Evolutionary conservation across 2,888 invertebrate genomes (phyloP).

Genomic region (Hermaeophaga mercurialis): DNA sequence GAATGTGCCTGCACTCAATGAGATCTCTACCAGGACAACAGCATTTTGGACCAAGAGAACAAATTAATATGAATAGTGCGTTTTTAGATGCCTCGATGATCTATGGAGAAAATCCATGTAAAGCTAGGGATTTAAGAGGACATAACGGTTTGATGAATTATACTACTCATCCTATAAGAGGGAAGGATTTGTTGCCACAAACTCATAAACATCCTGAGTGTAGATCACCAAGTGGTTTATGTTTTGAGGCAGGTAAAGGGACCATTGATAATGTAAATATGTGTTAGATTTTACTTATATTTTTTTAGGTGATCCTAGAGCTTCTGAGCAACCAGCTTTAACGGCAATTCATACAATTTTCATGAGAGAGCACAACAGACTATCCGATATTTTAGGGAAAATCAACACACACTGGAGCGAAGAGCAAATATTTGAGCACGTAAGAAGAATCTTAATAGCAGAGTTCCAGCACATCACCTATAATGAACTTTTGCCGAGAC

Average conservation of each 20-base stretch:
- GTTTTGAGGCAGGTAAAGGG: constrained; percentile 74
- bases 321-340: constrained; percentile 89
- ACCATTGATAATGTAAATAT: background rate
- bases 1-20: constrained; percentile 93
- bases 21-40: constrained; percentile 91
- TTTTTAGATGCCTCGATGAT: constrained; percentile 86
- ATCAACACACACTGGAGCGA: constrained; percentile 91
- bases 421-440: constrained; percentile 80
- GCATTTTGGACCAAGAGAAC: constrained; percentile 85
- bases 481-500: constrained; percentile 88
- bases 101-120: constrained; percentile 88
- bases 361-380: constrained; percentile 87
- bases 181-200: constrained; percentile 81
- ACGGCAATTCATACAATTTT: constrained; percentile 88
- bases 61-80: constrained; percentile 92
- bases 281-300: too few relatives aligned
- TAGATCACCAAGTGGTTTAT: constrained; percentile 81
- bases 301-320: constrained; percentile 75
- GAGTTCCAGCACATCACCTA: constrained; percentile 81
- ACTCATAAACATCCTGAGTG: constrained; percentile 84
- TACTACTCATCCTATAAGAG: constrained; percentile 73
- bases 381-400: constrained; percentile 76
- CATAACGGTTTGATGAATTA: constrained; percentile 83
- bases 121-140: constrained; percentile 75
- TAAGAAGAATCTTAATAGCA: constrained; percentile 76